phyloP scores from a whole-genome alignment of 1,140 invertebrate species.

The Oscheius sp. region DNA sequence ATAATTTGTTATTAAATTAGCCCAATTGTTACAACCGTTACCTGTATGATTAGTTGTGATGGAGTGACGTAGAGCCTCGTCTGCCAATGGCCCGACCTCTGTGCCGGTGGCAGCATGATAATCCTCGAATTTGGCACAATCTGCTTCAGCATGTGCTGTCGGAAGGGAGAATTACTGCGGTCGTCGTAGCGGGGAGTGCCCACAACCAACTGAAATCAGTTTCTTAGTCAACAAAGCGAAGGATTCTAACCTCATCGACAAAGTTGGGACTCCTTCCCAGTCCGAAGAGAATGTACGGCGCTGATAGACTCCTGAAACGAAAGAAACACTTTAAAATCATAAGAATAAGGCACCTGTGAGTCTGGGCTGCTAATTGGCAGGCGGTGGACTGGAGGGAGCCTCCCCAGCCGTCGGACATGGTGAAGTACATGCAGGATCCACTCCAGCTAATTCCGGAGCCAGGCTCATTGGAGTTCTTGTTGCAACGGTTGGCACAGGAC shows the following conservation, averaged over 20 bases:
- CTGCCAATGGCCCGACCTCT: slow-evolving; percentile 78
- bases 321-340: too few relatives aligned
- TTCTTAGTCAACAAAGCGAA: neutral
- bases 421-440: slow-evolving; percentile 51
- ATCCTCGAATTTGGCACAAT: slow-evolving; percentile 97
- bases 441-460: slow-evolving; percentile 57
- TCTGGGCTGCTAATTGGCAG: slow-evolving; percentile 85
- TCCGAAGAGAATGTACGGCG: slow-evolving; percentile 91
- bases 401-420: slow-evolving; percentile 55
- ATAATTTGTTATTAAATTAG: too few relatives aligned
- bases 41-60: slow-evolving; percentile 79
- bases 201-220: slow-evolving; percentile 10
- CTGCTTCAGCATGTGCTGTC: slow-evolving; percentile 74
- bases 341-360: too few relatives aligned
- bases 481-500: slow-evolving; percentile 14
- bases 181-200: slow-evolving; percentile 18
- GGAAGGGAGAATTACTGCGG: neutral
- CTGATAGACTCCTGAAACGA: slow-evolving; percentile 81
- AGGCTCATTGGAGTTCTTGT: slow-evolving; percentile 15
- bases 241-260: slow-evolving; percentile 80
- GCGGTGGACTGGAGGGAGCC: slow-evolving; percentile 36
- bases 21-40: too few relatives aligned
- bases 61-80: slow-evolving; percentile 92
- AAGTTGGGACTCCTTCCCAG: slow-evolving; percentile 94
- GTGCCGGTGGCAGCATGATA: slow-evolving; percentile 83